Conservation (phyloP, 2,888 invertebrate genomes). For the Flexamia atlantica region DNA sequence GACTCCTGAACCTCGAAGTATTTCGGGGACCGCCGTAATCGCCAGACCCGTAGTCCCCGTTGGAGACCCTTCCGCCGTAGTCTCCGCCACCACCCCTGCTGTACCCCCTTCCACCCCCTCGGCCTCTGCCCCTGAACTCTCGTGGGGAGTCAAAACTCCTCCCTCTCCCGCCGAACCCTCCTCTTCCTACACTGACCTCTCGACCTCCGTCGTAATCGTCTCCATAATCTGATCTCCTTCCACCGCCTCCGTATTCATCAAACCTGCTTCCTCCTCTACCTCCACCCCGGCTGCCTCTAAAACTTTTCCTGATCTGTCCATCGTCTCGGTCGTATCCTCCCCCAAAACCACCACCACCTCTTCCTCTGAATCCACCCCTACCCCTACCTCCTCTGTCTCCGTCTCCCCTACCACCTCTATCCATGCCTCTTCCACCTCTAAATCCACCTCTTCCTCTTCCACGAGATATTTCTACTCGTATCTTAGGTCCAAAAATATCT, state of each 20-base stretch:
- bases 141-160: slow-evolving; percentile 51
- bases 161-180: slow-evolving; percentile 38
- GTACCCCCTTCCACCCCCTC: slow-evolving; percentile 39
- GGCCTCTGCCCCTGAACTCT: slow-evolving; percentile 48
- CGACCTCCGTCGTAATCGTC: slow-evolving; percentile 45
- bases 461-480: slow-evolving; percentile 92
- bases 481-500: slow-evolving; percentile 91
- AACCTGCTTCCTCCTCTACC: slow-evolving; percentile 48
- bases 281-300: slow-evolving; percentile 35
- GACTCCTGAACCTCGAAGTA: slow-evolving; percentile 62
- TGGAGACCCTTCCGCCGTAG: slow-evolving; percentile 57
- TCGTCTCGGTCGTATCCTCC: slow-evolving; percentile 60
- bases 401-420: slow-evolving; percentile 78
- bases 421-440: slow-evolving; percentile 79
- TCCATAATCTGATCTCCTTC: slow-evolving; percentile 47
- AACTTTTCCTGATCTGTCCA: slow-evolving; percentile 40
- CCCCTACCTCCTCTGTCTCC: slow-evolving; percentile 76
- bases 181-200: slow-evolving; percentile 39
- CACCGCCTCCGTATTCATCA: slow-evolving; percentile 46
- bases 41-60: slow-evolving; percentile 58
- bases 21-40: slow-evolving; percentile 54
- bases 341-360: slow-evolving; percentile 66
- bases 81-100: slow-evolving; percentile 54
- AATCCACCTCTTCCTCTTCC: slow-evolving; percentile 86
- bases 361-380: slow-evolving; percentile 71